Evolutionary conservation across 1,140 invertebrate species (phyloP), one percentile per base, ranked within the genome.

Genomic region (Formica selysi): DNA sequence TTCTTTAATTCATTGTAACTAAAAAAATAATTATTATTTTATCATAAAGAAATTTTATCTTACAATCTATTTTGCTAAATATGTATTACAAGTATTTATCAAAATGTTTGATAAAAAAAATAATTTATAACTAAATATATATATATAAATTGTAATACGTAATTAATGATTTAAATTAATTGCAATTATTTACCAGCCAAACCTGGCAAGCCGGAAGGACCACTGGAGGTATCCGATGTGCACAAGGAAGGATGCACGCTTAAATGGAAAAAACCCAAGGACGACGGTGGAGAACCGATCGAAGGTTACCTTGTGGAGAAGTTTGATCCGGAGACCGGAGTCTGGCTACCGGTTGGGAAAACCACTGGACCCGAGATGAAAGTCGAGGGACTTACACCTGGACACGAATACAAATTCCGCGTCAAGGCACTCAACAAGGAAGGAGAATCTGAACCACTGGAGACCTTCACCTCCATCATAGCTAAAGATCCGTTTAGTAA

Each of bases 401-500:
- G 99, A 80, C 98, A 99, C 93, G 98, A 99, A 92, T 99, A 99
- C 94, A 98, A 99, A 95, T 99, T 99, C 97, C 96, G 99, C 81
- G 99, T 99, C 1, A 99, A 99, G 92, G 99, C 99, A 11, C 95
- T 99, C 10, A 99, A 99, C 94, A 98, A 98, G 91, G 98, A 99
- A 95, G 99, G 99, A 57, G 98, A 99, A 95, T 99, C 98, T 26
- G 98, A 99, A 93, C 99, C 99, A n/a, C 95, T 99, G 32, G 98
- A 99, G 93, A 99, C 98, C 19, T 96, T 98, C 89, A 97, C 97
- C 76, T 97, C 98, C 26, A 99, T 99, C 71, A 96, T 99, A 90
- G 99, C 99, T 67, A 99, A 99, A 95, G 98, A 99, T 97, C 99
- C 99, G 83, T 99, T 98, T 96, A 98, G 97, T 98, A 96, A 96